These are phyloP conservation scores for Macrosiphum euphorbiae DNA, from an alignment of 2,888 invertebrate genomes.

Conservation along the genomic window DNA sequence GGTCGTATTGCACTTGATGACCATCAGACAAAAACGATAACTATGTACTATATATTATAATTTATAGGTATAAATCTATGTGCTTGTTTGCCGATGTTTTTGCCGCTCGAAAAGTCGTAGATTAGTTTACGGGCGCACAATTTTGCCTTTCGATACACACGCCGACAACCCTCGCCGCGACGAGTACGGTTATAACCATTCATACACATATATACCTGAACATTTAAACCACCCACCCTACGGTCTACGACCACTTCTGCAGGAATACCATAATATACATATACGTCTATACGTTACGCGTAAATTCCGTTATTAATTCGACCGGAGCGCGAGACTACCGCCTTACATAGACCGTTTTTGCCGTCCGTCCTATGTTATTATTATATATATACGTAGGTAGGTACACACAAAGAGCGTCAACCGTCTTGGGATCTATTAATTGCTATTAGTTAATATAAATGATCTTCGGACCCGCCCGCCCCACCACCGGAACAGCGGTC, in stretches of 20 bases:
- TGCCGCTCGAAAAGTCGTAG: constrained; percentile 35
- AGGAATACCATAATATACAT: background rate
- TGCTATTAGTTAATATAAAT: constrained; percentile 64
- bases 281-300: background rate
- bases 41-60: background rate
- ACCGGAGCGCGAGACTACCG: constrained; percentile 22
- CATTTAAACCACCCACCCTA: constrained; percentile 7
- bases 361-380: background rate
- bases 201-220: background rate
- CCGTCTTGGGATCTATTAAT: constrained; percentile 64
- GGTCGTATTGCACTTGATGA: background rate
- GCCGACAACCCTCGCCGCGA: background rate
- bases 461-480: constrained; percentile 45
- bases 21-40: too few relatives aligned
- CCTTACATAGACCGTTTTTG: constrained; percentile 55
- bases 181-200: background rate
- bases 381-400: background rate
- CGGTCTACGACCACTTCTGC: background rate
- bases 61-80: constrained; percentile 9
- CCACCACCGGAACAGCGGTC: background rate
- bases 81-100: constrained; percentile 14
- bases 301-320: constrained; percentile 51
- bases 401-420: constrained; percentile 29
- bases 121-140: constrained; percentile 57
- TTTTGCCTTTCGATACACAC: constrained; percentile 14